Evolutionary conservation across 2,797 vertebrate species (phyloP).

Genomic region (Poecile montanus): DNA sequence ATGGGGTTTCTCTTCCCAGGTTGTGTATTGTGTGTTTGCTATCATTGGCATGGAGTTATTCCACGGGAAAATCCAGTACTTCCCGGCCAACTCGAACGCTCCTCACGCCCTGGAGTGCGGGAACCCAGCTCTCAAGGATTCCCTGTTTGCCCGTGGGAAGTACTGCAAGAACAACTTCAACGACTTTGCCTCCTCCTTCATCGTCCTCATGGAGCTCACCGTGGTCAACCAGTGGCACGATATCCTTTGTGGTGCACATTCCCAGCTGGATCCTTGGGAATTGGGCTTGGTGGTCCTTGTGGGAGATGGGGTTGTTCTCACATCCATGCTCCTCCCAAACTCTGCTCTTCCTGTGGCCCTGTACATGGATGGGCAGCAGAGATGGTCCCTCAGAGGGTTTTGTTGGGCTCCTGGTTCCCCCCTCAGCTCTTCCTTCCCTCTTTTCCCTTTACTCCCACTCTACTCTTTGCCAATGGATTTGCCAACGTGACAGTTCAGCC

Average conservation of each 20-base stretch:
- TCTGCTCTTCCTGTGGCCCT: not conserved
- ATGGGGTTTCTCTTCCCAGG: constrained; percentile 72
- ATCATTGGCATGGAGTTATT: constrained; percentile 95
- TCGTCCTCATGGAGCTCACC: constrained; percentile 90
- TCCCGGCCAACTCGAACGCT: constrained; percentile 25
- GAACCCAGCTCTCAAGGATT: constrained; percentile 79
- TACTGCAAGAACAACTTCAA: constrained; percentile 98
- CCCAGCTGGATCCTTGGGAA: not conserved
- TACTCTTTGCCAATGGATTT: constrained; percentile 88
- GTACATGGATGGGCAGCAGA: accelerated
- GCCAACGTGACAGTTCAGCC: constrained; percentile 82
- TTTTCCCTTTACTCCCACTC: not conserved
- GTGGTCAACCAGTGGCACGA: constrained; percentile 96
- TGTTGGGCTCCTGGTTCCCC: not conserved
- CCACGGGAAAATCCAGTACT: constrained; percentile 83
- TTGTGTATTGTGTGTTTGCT: constrained; percentile 92
- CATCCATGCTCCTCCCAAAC: accelerated
- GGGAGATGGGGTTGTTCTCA: not conserved
- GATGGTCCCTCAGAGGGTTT: not conserved
- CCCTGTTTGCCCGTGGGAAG: constrained; percentile 80
- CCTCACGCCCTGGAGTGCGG: constrained; percentile 80
- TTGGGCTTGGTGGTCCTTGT: too few relatives aligned
- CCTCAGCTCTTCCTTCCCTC: not conserved
- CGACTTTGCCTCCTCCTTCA: constrained; percentile 82
- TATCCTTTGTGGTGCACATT: constrained; percentile 82